These are phyloP conservation scores for Pharmacophagus antenor DNA, from an alignment of 2,888 invertebrate genomes.

Conservation along the genomic window DNA sequence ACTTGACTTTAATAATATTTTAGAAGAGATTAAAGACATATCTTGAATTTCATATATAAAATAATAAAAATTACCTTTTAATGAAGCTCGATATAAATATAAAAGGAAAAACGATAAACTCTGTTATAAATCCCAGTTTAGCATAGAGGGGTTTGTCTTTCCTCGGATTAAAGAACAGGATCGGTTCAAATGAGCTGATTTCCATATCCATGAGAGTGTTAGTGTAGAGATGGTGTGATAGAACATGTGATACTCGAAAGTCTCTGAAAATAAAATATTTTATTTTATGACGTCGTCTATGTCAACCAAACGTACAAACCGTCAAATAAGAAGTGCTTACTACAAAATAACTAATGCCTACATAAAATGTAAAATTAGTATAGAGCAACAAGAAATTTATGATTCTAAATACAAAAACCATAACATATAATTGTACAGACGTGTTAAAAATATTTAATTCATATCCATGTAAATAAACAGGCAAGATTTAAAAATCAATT, in stretches of 20 bases:
- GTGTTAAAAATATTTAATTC: no score
- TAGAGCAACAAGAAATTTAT: no score
- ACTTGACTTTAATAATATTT: no score
- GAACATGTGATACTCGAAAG: constrained; percentile 87
- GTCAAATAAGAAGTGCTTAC: not conserved
- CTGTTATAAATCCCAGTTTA: constrained; percentile 76
- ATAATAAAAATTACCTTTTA: constrained; percentile 56
- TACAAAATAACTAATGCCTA: not conserved
- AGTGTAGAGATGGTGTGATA: constrained; percentile 90
- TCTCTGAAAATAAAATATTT: constrained; percentile 78
- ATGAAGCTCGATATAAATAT: constrained; percentile 56
- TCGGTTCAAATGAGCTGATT: constrained; percentile 84
- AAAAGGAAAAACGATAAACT: constrained; percentile 62
- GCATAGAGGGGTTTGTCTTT: constrained; percentile 71
- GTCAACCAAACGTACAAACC: no score
- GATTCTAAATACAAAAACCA: no score
- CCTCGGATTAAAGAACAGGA: constrained; percentile 84
- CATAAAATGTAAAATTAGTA: not conserved
- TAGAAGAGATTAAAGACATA: no score
- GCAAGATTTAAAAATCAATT: no score
- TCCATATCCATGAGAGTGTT: constrained; percentile 89
- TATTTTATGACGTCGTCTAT: not conserved
- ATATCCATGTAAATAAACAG: no score
- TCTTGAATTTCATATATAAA: not conserved
- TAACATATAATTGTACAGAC: no score